phyloP scores from a whole-genome alignment of 2,888 invertebrate genomes.

The Tortrix viridana region DNA sequence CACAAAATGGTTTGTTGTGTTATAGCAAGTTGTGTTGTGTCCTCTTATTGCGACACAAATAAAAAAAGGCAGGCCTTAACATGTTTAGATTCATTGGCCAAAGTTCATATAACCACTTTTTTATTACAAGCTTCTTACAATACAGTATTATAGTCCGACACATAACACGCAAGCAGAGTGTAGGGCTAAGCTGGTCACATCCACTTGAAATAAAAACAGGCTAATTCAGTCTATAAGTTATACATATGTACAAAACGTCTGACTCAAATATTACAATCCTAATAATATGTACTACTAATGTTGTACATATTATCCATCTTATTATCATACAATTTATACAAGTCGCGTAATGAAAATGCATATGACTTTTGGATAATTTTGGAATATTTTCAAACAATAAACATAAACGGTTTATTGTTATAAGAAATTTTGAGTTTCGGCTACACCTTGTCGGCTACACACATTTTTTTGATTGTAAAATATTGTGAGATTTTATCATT shows the following conservation, averaged over 20 bases:
- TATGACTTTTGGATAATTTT: neutral
- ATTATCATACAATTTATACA: conserved; percentile 9
- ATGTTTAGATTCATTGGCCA: neutral
- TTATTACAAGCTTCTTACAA: conserved; percentile 25
- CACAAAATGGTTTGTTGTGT: neutral
- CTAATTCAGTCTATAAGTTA: conserved; percentile 35
- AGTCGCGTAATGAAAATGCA: conserved; percentile 22
- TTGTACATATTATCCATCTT: conserved; percentile 20
- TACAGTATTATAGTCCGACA: conserved; percentile 35
- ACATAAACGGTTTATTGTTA: neutral
- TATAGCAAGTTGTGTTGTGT: neutral
- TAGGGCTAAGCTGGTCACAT: conserved; percentile 19
- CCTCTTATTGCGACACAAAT: neutral
- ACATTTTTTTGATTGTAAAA: neutral
- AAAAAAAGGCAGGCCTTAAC: neutral
- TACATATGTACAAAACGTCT: conserved; percentile 35
- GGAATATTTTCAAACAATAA: neutral
- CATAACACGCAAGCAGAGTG: conserved; percentile 12
- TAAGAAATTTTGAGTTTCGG: neutral
- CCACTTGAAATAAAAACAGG: conserved; percentile 24
- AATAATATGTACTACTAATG: conserved; percentile 20
- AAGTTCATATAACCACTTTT: neutral
- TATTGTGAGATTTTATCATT: neutral
- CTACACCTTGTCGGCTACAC: too few species aligned
- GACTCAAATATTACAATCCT: conserved; percentile 26